Percentiles rank a stretch among this genome's conserved stretches.
phyloP scores from a whole-genome alignment of 2,888 invertebrate genomes.

The Pteria penguin region DNA sequence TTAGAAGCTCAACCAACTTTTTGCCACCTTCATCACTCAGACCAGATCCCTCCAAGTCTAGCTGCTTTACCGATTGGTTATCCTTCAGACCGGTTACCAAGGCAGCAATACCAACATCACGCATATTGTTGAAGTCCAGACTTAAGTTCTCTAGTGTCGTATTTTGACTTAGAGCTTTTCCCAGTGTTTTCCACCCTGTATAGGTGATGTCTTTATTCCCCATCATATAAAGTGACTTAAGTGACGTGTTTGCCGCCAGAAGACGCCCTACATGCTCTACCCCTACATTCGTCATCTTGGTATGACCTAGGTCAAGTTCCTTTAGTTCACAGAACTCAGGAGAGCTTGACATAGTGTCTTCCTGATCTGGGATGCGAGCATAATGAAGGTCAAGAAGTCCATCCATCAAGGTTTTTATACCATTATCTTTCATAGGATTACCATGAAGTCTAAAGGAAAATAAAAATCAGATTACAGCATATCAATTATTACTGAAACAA shows the following conservation, averaged over 20 bases:
- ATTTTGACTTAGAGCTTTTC: slow-evolving; percentile 67
- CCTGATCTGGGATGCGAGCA: slow-evolving; percentile 9
- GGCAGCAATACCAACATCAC: slow-evolving; percentile 65
- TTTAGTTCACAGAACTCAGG: slow-evolving; percentile 49
- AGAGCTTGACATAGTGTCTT: neutral
- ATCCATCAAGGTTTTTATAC: slow-evolving; percentile 59
- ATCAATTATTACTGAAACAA: too few relatives aligned
- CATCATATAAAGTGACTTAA: slow-evolving; percentile 65
- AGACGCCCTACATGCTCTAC: slow-evolving; percentile 59
- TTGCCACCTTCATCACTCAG: slow-evolving; percentile 66
- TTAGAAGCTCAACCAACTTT: slow-evolving; percentile 64
- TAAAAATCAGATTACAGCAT: too few relatives aligned
- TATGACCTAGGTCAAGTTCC: slow-evolving; percentile 71
- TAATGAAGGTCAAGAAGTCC: slow-evolving; percentile 52
- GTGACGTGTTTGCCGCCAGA: slow-evolving; percentile 59
- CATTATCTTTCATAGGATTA: slow-evolving; percentile 69
- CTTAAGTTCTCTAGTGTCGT: slow-evolving; percentile 62
- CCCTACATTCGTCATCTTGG: slow-evolving; percentile 63
- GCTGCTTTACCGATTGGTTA: slow-evolving; percentile 61
- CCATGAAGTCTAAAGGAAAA: slow-evolving; percentile 65
- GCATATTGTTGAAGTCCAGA: slow-evolving; percentile 71
- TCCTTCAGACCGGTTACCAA: slow-evolving; percentile 63
- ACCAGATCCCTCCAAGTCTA: slow-evolving; percentile 71
- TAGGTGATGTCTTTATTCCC: slow-evolving; percentile 62
- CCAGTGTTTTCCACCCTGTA: slow-evolving; percentile 68